phyloP scores from a whole-genome alignment of 2,888 invertebrate genomes.

The Melieria crassipennis region DNA sequence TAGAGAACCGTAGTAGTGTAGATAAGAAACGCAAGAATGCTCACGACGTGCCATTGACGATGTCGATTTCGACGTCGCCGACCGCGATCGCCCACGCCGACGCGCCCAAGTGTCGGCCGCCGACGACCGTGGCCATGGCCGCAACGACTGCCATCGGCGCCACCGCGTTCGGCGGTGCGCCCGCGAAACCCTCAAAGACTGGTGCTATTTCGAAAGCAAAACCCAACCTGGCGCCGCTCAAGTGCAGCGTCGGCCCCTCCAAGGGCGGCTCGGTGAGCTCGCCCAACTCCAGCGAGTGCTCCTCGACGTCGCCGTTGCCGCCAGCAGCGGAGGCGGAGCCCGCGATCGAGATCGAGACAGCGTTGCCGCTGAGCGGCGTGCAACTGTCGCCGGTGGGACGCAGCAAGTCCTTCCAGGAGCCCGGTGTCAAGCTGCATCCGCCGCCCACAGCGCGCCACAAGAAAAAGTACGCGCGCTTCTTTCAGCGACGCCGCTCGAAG shows the following conservation, averaged over 20 bases:
- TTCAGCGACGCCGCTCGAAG: slow-evolving; percentile 62
- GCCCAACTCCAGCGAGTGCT: slow-evolving; percentile 60
- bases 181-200: slow-evolving; percentile 52
- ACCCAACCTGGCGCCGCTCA: slow-evolving; percentile 51
- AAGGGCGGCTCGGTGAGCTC: slow-evolving; percentile 55
- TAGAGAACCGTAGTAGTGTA: slow-evolving; percentile 54
- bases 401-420: slow-evolving; percentile 66
- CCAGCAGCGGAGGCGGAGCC: slow-evolving; percentile 26
- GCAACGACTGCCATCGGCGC: slow-evolving; percentile 32
- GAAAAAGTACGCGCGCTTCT: slow-evolving; percentile 61
- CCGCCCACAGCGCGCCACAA: slow-evolving; percentile 50
- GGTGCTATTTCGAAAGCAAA: slow-evolving; percentile 53
- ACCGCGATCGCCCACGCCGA: slow-evolving; percentile 23
- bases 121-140: slow-evolving; percentile 18
- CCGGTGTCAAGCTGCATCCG: slow-evolving; percentile 54
- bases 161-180: slow-evolving; percentile 36
- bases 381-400: slow-evolving; percentile 58
- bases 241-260: slow-evolving; percentile 38
- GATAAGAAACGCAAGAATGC: slow-evolving; percentile 43
- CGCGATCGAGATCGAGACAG: not conserved
- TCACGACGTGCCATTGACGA: slow-evolving; percentile 45
- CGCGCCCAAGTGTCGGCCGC: slow-evolving; percentile 32
- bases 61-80: slow-evolving; percentile 36
- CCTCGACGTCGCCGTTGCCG: slow-evolving; percentile 55
- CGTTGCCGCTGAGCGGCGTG: slow-evolving; percentile 22